Evolutionary conservation across 2,888 invertebrate genomes (phyloP).

Genomic region (Chromoteleia sp.): DNA sequence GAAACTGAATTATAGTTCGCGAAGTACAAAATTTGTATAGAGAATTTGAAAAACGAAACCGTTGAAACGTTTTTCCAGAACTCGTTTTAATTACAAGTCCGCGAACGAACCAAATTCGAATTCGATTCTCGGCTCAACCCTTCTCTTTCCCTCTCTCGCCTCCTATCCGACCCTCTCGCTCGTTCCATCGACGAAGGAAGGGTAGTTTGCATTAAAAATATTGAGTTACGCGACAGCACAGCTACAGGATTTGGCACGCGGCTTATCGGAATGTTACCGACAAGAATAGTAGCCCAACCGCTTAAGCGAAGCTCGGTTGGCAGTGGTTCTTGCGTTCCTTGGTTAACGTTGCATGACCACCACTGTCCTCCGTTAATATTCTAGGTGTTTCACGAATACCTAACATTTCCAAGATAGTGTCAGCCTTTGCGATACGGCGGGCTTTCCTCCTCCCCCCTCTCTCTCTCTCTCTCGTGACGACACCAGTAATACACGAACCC

Average conservation of each 20-base stretch:
- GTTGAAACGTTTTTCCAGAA: too few species aligned
- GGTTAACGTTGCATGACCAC: constrained; percentile 61
- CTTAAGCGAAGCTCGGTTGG: constrained; percentile 71
- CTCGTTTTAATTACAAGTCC: too few species aligned
- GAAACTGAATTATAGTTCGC: too few species aligned
- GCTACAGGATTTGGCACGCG: constrained; percentile 80
- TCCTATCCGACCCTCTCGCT: not conserved
- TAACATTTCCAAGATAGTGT: constrained; percentile 60
- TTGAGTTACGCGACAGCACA: constrained; percentile 68
- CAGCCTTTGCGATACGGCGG: constrained; percentile 59
- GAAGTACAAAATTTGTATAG: too few species aligned
- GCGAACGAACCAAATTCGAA: too few species aligned
- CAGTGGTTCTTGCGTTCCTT: constrained; percentile 77
- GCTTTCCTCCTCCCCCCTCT: constrained; percentile 64
- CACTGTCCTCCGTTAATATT: constrained; percentile 69
- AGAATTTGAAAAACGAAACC: too few species aligned
- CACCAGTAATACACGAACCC: constrained; percentile 44
- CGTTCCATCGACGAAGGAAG: constrained; percentile 28
- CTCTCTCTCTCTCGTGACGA: constrained; percentile 63
- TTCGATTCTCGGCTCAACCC: too few species aligned
- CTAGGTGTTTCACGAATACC: constrained; percentile 68
- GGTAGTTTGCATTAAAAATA: constrained; percentile 55
- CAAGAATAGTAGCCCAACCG: constrained; percentile 81
- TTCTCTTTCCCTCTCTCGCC: not conserved
- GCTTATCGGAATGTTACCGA: constrained; percentile 82